Conservation (phyloP, 2,797 vertebrate genomes). For the Morus bassanus region DNA sequence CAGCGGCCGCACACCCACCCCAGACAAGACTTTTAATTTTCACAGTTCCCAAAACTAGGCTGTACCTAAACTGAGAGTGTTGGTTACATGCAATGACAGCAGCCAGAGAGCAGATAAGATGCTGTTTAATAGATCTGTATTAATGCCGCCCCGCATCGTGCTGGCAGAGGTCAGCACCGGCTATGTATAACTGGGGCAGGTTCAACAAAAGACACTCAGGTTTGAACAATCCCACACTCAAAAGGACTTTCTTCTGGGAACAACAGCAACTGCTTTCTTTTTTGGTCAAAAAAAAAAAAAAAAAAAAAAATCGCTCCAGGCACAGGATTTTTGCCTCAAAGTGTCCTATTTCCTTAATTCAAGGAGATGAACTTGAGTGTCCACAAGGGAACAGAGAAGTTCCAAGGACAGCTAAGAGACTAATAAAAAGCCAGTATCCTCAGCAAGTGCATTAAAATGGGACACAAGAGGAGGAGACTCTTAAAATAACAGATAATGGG, state of each 20-base stretch:
- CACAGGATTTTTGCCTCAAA: not conserved
- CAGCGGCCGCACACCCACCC: not conserved
- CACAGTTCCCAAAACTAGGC: not conserved
- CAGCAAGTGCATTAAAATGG: slow-evolving; percentile 24
- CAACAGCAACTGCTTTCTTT: not conserved
- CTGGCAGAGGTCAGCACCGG: not conserved
- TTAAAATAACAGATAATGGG: slow-evolving; percentile 14
- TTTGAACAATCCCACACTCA: not conserved
- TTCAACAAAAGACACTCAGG: not conserved
- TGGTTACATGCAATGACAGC: accelerated
- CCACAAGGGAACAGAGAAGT: not conserved
- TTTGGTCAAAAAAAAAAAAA: not conserved
- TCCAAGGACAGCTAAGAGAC: slow-evolving; percentile 18
- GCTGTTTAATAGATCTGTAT: accelerated
- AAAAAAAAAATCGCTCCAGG: not conserved
- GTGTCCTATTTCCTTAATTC: slow-evolving; percentile 13
- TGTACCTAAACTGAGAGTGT: not conserved
- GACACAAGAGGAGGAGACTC: not conserved
- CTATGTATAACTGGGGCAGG: accelerated
- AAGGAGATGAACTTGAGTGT: slow-evolving; percentile 1
- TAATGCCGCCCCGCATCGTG: accelerated
- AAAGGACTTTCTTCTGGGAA: not conserved
- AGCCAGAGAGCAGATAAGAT: accelerated
- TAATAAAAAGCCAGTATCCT: not conserved
- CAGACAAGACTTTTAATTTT: not conserved